Evolutionary conservation across 2,888 invertebrate species (phyloP), one percentile per base, ranked within the genome.

Genomic region (Nemotelus nigrinus): DNA sequence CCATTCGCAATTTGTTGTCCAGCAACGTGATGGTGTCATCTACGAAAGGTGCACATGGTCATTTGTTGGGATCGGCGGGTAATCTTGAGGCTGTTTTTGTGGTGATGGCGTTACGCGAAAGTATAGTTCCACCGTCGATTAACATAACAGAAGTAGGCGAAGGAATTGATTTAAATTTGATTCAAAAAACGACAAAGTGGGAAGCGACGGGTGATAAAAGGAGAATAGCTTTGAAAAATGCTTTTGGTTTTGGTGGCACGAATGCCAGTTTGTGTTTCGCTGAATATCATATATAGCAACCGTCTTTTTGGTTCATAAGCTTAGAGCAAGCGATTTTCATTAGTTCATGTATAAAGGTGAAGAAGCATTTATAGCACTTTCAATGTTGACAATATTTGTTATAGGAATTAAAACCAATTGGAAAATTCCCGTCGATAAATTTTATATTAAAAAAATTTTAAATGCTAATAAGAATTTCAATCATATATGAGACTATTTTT

Each of bases 211-310:
- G 72, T 1, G 89, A 87, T 82, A 25, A n/a, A n/a, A 74, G 48
- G 50, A 90, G 93, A 83, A 88, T 97, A 82, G 97, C 96, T 25
- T 86, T 99, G 72, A 97, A 96, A 86, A 99, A 99, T 88, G 97
- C 99, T 0, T 99, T 99, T 90, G 99, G 99, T 3, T 99, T 99
- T 90, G 99, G 99, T 77, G 99, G 99, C 63, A 99, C 98, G 2
- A 99, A 99, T 90, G 97, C 97, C 44, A 93, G 93, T 78, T 88
- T 97, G 58, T 95, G 96, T 87, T 88, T 91, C 82, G 88, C 88
- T 76, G 85, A 82, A 79, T 87, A 82, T 79, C 74, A 60, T 2
- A 81, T 81, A 64, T 80, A 80, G 81, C 25, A 39, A 55, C 25
- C 8, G 43, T 10, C 6, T 60, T 10, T 60, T 67, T 25, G 25